Conservation (phyloP, 2,888 invertebrate species). For the Euphydryas editha region DNA sequence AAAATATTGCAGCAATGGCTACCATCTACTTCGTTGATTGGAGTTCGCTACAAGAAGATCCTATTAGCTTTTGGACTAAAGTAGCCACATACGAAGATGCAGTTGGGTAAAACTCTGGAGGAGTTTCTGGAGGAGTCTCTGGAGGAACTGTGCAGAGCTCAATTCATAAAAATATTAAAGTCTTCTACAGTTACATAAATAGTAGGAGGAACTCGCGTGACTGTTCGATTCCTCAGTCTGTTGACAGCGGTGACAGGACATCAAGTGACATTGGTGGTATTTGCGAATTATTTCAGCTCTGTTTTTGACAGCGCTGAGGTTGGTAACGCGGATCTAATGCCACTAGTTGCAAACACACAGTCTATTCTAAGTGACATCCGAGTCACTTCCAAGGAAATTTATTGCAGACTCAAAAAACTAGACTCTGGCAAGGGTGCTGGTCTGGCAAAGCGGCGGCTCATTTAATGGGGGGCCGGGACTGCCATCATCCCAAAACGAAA, state of each 20-base stretch:
- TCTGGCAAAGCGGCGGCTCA: neutral
- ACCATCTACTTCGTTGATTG: no score
- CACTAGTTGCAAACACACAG: neutral
- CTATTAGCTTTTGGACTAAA: no score
- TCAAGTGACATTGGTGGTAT: conserved; percentile 2
- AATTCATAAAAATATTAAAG: neutral
- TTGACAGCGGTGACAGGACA: neutral
- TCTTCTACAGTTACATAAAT: conserved; percentile 14
- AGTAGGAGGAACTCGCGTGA: conserved; percentile 5
- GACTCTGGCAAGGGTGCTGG: neutral
- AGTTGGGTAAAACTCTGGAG: no score
- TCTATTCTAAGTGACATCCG: neutral
- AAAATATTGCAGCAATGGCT: no score
- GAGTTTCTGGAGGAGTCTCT: no score
- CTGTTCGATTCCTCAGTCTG: conserved; percentile 6
- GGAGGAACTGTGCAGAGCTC: conserved; percentile 5
- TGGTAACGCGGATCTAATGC: neutral
- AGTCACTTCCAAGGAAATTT: neutral
- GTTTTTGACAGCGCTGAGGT: neutral
- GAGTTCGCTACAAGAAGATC: no score
- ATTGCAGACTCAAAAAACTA: neutral
- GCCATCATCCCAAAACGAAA: no score
- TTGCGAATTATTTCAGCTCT: conserved; percentile 4
- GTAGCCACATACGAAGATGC: no score
- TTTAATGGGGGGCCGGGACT: no score